Base-by-base conservation (phyloP, 2,113 vertebrate species). In the Formicarius rufipectus region DNA sequence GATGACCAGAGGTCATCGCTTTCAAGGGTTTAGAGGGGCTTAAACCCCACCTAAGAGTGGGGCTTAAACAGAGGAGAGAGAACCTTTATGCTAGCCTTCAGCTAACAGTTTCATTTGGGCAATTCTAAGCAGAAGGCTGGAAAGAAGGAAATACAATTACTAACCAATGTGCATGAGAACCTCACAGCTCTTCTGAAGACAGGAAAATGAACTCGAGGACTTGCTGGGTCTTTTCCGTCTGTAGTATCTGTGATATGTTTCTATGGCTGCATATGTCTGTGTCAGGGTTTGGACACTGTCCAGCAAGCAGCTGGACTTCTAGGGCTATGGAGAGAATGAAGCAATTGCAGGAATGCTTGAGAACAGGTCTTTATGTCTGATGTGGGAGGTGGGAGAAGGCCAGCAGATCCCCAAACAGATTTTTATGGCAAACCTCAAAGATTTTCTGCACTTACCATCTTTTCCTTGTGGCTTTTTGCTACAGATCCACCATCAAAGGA, bases 401-500 rank as follows among this genome's bases (percentile, higher is more conserved):
- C 33, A 14, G 31, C 5, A 2, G 69, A 62, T 86, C 80, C 56
- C 84, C 31, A 81, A 58, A 84, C 9, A 33, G 66, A 84, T 88
- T 94, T 93, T 94, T 86, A 93, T 94, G 93, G 69, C 63, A 88
- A 91, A 90, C 76, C 71, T 91, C 94, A 64, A 88, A 12, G 33
- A 53, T 79, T 78, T 91, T 88, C 50, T 94, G 44, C 37, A 9
- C 66, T 90, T 81, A 94, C 39, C 73, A 1, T 79, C 33, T 44
- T 25, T 72, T 95, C 75, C 67, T 72, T 97, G 63, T 97, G 95
- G 66, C 50, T 91, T 95, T 89, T 87, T 93, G 76, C 82, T 94
- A 25, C 97, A 99, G 99, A 99, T 96, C 98, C 98, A 14, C 99
- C 99, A 39, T 97, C 97, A 28, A 99, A 99, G 98, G 99, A 99